Evolutionary conservation across 2,113 vertebrate species (phyloP), one percentile per base, ranked within the genome.

Genomic region (Prunella fulvescens): DNA sequence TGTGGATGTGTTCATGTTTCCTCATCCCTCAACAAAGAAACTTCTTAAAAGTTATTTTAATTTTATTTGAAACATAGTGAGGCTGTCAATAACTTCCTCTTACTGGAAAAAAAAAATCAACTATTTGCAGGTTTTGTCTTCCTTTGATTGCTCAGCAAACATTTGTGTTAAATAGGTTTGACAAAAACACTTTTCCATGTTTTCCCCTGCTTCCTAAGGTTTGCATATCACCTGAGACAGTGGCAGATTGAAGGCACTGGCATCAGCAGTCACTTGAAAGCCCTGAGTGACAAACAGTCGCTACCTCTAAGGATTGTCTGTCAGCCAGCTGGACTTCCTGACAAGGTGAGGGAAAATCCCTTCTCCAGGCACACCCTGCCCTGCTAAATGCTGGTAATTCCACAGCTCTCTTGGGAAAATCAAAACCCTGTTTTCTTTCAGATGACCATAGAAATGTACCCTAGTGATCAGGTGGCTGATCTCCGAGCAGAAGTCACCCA

Each of bases 361-460:
- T 79, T 85, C 20, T 28, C 28, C 28, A 45, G 87, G 45, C 50
- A 11, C 60, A 45, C 81, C 83, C 66, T 61, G 1, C n/a, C 2
- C 61, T 81, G 60, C 53, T 78, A 51, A 48, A 25, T 86, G 39
- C 62, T 44, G 6, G 4, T 12, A 23, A 40, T 40, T n/a, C 33
- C 37, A 23, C 22, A 40, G 33, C 50, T 47, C 44, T 12, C 91
- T 71, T 84, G 85, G 72, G 90, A 91, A 95, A 96, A 88, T 14
- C 39, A 81, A 90, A 4, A 85, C 11, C 35, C 9, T 90, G 10
- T 91, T 96, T 57, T 86, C 64, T 98, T 97, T 95, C 97, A 99
- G 99, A 99, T 99, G 99, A 99, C 99, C 53, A 99, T 99, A 88
- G 99, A 99, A 98, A 99, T 99, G 99, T 99, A 99, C 92, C 99